Percentiles rank a stretch among this genome's conserved stretches.
Conservation (phyloP, 2,888 invertebrate species). For the Pimpla rufipes region DNA sequence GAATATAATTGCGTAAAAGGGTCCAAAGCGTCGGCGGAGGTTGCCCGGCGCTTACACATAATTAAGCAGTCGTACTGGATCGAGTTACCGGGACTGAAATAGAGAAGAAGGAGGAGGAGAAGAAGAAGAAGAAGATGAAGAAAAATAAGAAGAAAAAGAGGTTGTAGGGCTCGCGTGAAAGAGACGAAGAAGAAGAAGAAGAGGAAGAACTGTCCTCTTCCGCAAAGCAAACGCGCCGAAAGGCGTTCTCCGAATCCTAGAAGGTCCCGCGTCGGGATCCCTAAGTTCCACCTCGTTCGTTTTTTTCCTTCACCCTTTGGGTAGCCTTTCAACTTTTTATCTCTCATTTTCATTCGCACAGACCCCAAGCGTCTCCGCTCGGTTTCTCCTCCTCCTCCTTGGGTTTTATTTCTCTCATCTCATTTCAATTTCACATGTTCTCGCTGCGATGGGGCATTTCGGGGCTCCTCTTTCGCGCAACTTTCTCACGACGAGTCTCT, state of each 20-base stretch:
- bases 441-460: slow-evolving; percentile 24
- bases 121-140: not conserved
- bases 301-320: slow-evolving; percentile 39
- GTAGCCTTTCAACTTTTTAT: slow-evolving; percentile 61
- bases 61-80: slow-evolving; percentile 65
- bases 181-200: slow-evolving; percentile 37
- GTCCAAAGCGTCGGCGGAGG: slow-evolving; percentile 19
- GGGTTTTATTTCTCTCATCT: slow-evolving; percentile 56
- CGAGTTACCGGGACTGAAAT: slow-evolving; percentile 60
- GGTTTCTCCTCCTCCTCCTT: slow-evolving; percentile 39
- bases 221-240: slow-evolving; percentile 58
- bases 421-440: slow-evolving; percentile 59
- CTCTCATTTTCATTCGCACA: slow-evolving; percentile 62
- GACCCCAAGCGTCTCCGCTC: slow-evolving; percentile 18
- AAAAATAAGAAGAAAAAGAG: slow-evolving; percentile 29
- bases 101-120: slow-evolving; percentile 22
- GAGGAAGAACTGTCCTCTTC: slow-evolving; percentile 50
- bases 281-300: slow-evolving; percentile 37
- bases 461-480: slow-evolving; percentile 19
- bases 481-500: slow-evolving; percentile 41
- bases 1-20: slow-evolving; percentile 61
- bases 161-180: not conserved
- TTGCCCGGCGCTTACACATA: slow-evolving; percentile 55
- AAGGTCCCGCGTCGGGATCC: slow-evolving; percentile 51
- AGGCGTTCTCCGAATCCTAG: slow-evolving; percentile 59